Percentiles rank a stretch among this genome's conserved stretches.
phyloP scores from a whole-genome alignment of 2,888 invertebrate genomes.

The Gandaritis pyraliata region DNA sequence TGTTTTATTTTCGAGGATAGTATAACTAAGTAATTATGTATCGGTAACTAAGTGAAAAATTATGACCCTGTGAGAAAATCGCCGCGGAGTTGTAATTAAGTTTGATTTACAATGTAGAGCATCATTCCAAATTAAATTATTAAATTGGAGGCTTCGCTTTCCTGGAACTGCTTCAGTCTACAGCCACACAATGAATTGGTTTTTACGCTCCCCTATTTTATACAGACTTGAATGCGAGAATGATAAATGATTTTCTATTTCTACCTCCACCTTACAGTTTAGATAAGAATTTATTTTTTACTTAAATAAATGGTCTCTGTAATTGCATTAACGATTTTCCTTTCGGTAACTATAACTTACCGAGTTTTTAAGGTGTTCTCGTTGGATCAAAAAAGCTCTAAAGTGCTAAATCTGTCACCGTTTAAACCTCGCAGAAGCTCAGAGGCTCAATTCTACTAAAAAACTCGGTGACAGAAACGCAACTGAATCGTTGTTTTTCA shows the following conservation, averaged over 20 bases:
- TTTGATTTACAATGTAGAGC: constrained; percentile 52
- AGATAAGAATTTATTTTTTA: not conserved
- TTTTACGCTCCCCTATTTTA: constrained; percentile 11
- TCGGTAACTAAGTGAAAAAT: constrained; percentile 64
- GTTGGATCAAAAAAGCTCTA: too few species aligned
- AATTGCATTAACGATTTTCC: too few species aligned
- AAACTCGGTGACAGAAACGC: too few species aligned
- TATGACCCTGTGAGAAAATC: constrained; percentile 50
- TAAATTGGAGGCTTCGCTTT: constrained; percentile 34
- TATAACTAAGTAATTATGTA: constrained; percentile 64
- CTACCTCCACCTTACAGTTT: not conserved
- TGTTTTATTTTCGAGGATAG: constrained; percentile 78
- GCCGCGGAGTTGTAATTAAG: constrained; percentile 51
- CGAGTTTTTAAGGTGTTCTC: too few species aligned
- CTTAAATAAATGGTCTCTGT: not conserved
- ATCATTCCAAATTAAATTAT: constrained; percentile 45
- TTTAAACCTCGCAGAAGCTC: too few species aligned
- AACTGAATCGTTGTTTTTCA: too few species aligned
- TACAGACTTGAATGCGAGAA: not conserved
- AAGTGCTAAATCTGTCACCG: too few species aligned
- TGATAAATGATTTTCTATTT: constrained; percentile 1
- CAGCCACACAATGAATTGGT: not conserved
- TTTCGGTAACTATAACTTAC: too few species aligned
- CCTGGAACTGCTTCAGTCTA: constrained; percentile 25
- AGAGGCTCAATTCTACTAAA: too few species aligned